Evolutionary conservation across 1,140 invertebrate species (phyloP).

Genomic region (Babylonia areolata): DNA sequence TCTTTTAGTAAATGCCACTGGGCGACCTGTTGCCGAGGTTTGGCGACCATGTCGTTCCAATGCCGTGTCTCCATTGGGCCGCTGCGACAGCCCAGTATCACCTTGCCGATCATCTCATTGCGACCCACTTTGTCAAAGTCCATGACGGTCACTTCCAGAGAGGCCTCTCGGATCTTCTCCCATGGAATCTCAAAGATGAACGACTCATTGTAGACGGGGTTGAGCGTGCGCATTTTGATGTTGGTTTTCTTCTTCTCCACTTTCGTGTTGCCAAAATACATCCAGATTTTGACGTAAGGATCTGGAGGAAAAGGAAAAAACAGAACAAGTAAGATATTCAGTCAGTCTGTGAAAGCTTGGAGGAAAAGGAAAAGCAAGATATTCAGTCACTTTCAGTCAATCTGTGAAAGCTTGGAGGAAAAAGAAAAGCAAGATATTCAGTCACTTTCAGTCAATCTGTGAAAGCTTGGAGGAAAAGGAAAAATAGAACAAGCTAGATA

Average conservation of each 20-base stretch:
- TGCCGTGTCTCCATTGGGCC: conserved; percentile 90
- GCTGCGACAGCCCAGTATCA: conserved; percentile 86
- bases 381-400: too few species aligned
- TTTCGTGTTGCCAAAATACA: conserved; percentile 78
- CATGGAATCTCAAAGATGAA: conserved; percentile 80
- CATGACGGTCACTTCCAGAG: conserved; percentile 89
- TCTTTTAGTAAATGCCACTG: conserved; percentile 88
- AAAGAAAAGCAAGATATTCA: neutral
- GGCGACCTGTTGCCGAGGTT: conserved; percentile 87
- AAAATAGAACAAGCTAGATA: too few species aligned
- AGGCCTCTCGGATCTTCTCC: conserved; percentile 88
- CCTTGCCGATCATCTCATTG: conserved; percentile 92
- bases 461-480: conserved; percentile 62
- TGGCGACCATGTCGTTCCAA: conserved; percentile 93
- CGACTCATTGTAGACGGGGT: conserved; percentile 81
- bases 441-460: too few species aligned
- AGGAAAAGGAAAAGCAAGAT: conserved; percentile 41
- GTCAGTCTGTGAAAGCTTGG: conserved; percentile 56
- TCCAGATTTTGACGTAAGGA: conserved; percentile 81
- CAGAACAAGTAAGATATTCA: conserved; percentile 16
- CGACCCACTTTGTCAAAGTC: conserved; percentile 93
- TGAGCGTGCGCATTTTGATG: conserved; percentile 79
- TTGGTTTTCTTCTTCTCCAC: conserved; percentile 81
- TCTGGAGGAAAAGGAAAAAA: conserved; percentile 74
- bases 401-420: conserved; percentile 61